phyloP scores from a whole-genome alignment of 1,140 invertebrate genomes.

The Pachyrhynchus sulphureomaculatus region DNA sequence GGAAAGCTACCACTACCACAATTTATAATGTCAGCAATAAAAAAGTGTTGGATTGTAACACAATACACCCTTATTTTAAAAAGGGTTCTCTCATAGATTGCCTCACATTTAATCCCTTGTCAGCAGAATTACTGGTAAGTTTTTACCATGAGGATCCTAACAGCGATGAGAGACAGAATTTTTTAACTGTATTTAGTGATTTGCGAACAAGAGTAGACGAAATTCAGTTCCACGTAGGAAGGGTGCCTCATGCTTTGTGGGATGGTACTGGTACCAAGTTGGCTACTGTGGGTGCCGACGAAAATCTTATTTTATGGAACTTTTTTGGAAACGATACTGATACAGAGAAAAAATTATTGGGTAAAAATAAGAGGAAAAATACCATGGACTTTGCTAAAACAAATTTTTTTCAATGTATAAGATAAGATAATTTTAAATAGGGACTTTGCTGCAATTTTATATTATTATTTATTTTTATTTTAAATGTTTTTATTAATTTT shows the following conservation, averaged over 20 bases:
- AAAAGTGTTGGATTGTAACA: background rate
- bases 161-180: background rate
- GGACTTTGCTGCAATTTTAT: too few relatives aligned
- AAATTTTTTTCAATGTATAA: too few relatives aligned
- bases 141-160: slow-evolving; percentile 5
- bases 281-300: background rate
- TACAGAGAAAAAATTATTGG: too few relatives aligned
- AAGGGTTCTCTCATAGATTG: background rate
- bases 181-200: slow-evolving; percentile 9
- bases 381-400: too few relatives aligned
- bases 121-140: slow-evolving; percentile 11
- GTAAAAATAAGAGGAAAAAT: too few relatives aligned
- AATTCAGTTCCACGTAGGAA: slow-evolving; percentile 2
- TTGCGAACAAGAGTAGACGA: slow-evolving; percentile 11
- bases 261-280: slow-evolving; percentile 12
- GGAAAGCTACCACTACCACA: background rate
- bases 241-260: slow-evolving; percentile 7
- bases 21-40: slow-evolving; percentile 1
- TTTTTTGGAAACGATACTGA: background rate
- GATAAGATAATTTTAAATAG: too few relatives aligned
- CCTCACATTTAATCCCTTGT: slow-evolving; percentile 2
- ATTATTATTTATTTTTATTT: too few relatives aligned
- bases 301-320: background rate
- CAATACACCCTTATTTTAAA: background rate
- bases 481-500: too few relatives aligned